A percentile compares a stretch with the other conserved stretches of the same genome.
These are phyloP conservation scores for Oscheius sp. DNA, from an alignment of 2,888 invertebrate species.

Conservation along the genomic window DNA sequence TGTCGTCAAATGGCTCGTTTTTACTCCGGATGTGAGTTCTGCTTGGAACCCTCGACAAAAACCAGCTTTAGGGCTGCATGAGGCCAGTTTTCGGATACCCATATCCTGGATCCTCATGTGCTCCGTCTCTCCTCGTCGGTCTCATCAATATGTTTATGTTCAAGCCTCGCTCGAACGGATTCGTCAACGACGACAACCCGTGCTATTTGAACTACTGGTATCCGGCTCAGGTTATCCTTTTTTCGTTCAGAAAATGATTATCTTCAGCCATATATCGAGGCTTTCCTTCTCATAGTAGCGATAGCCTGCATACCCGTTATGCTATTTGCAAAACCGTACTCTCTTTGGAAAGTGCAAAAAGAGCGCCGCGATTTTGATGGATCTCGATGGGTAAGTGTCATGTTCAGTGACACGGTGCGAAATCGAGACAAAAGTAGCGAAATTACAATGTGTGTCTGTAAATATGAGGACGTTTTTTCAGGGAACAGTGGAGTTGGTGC, in stretches of 20 bases:
- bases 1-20: conserved; percentile 93
- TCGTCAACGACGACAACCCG: conserved; percentile 40
- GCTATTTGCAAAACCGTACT: conserved; percentile 91
- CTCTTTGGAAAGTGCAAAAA: conserved; percentile 77
- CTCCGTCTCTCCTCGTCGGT: conserved; percentile 95
- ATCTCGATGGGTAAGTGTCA: conserved; percentile 57
- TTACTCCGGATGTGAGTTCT: conserved; percentile 47
- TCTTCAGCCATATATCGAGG: conserved; percentile 79
- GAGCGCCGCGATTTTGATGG: conserved; percentile 55
- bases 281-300: conserved; percentile 85
- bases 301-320: conserved; percentile 91
- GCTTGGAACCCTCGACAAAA: no score
- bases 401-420: no score
- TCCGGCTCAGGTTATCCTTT: conserved; percentile 74
- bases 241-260: neutral
- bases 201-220: conserved; percentile 73
- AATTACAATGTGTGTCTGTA: no score
- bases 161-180: conserved; percentile 76
- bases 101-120: conserved; percentile 79
- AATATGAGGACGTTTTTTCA: conserved; percentile 76
- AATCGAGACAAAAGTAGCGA: no score
- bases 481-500: conserved; percentile 82
- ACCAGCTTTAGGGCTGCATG: conserved; percentile 12
- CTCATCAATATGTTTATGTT: conserved; percentile 99
- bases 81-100: conserved; percentile 58